phyloP scores from a whole-genome alignment of 2,888 invertebrate genomes.

The Sphinx pinastri region DNA sequence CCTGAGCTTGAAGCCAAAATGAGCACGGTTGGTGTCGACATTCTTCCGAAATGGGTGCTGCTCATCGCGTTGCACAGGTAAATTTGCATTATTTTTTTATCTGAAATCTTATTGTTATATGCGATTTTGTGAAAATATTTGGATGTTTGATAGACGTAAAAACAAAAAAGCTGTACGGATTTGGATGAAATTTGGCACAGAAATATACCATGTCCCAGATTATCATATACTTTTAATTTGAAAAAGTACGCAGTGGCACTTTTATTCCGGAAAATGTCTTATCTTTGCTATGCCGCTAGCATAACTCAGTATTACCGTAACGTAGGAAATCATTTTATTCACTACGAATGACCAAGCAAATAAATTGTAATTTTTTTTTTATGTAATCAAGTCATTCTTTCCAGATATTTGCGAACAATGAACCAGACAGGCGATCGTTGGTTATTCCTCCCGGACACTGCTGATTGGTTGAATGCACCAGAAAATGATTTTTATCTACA shows the following conservation, averaged over 20 bases:
- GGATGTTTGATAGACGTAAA: too few species aligned
- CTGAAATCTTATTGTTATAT: too few species aligned
- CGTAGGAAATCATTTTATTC: too few species aligned
- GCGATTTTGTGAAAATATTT: too few species aligned
- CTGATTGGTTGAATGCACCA: conserved; percentile 86
- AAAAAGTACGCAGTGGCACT: neutral
- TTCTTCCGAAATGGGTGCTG: conserved; percentile 73
- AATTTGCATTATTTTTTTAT: conserved; percentile 33
- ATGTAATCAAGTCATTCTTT: neutral
- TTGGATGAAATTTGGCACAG: too few species aligned
- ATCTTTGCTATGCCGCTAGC: too few species aligned
- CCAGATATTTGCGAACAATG: conserved; percentile 86
- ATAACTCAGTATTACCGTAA: too few species aligned
- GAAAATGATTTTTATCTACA: conserved; percentile 82
- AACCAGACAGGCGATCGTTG: conserved; percentile 96
- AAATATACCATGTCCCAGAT: too few species aligned
- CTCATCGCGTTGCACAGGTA: conserved; percentile 77
- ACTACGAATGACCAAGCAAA: too few species aligned
- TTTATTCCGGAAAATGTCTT: neutral
- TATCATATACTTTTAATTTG: too few species aligned
- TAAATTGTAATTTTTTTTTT: neutral
- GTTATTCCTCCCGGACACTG: conserved; percentile 89
- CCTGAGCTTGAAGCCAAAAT: conserved; percentile 63
- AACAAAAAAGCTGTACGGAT: too few species aligned
- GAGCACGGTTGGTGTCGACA: conserved; percentile 56